Percentiles rank a stretch among this genome's conserved stretches.
These are phyloP conservation scores for Leptinotarsa lineolata DNA, from an alignment of 1,140 invertebrate genomes.

Conservation along the genomic window DNA sequence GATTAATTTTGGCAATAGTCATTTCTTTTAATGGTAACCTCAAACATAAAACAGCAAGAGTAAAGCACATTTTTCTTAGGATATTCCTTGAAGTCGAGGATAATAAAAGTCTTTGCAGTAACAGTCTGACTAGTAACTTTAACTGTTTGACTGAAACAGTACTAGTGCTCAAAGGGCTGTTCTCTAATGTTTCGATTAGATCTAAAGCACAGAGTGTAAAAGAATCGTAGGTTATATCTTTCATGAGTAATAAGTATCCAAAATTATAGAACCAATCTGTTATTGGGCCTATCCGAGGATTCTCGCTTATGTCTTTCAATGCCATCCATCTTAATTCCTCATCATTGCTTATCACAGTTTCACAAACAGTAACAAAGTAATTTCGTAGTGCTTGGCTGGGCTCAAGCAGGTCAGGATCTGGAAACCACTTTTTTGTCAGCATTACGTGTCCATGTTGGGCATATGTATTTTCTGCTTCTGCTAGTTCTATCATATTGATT, in stretches of 20 bases:
- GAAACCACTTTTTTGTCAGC: constrained; percentile 44
- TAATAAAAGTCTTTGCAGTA: constrained; percentile 47
- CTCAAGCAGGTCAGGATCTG: constrained; percentile 36
- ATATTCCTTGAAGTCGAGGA: constrained; percentile 37
- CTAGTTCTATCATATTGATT: constrained; percentile 48
- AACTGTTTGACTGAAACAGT: constrained; percentile 46
- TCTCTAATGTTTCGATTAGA: constrained; percentile 48
- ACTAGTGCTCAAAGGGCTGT: constrained; percentile 43
- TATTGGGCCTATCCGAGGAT: constrained; percentile 49
- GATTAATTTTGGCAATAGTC: constrained; percentile 44
- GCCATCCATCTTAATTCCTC: constrained; percentile 41
- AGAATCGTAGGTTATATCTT: constrained; percentile 49
- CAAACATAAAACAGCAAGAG: constrained; percentile 46
- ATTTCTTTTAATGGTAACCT: constrained; percentile 44
- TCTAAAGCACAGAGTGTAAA: constrained; percentile 44
- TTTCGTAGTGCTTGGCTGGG: constrained; percentile 36
- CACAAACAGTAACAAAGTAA: constrained; percentile 49
- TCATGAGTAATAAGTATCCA: constrained; percentile 49
- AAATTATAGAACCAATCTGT: constrained; percentile 54
- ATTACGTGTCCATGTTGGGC: constrained; percentile 42
- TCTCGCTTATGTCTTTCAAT: constrained; percentile 47
- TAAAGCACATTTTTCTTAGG: constrained; percentile 49
- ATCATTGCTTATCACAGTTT: constrained; percentile 45
- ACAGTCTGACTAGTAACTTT: constrained; percentile 47
- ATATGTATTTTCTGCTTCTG: constrained; percentile 42